A percentile compares a stretch with the other conserved stretches of the same genome.
Conservation (phyloP, 2,113 vertebrate genomes). For the Redunca redunca region DNA sequence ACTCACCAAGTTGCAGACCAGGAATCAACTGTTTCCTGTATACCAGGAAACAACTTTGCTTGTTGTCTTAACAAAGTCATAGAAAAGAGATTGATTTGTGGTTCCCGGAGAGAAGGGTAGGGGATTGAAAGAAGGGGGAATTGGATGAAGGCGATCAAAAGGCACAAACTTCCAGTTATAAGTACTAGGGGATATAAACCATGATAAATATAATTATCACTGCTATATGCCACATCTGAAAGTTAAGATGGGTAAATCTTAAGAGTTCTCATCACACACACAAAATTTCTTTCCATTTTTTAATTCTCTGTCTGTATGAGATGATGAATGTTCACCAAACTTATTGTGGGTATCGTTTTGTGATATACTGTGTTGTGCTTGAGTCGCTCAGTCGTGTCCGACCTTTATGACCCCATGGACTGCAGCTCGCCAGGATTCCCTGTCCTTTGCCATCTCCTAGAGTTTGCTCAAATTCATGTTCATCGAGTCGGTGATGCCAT, state of each 20-base stretch:
- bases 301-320: neutral
- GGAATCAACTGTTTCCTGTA: neutral
- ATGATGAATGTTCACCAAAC: neutral
- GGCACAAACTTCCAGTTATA: neutral
- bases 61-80: neutral
- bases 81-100: neutral
- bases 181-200: neutral
- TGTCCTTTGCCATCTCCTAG: neutral
- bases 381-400: accelerated
- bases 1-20: neutral
- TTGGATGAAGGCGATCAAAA: neutral
- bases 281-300: neutral
- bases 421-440: neutral
- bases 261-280: neutral
- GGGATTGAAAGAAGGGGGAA: neutral
- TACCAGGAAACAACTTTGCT: neutral
- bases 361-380: neutral
- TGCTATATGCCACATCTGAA: neutral
- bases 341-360: neutral
- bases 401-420: neutral
- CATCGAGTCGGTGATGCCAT: neutral
- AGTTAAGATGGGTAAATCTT: neutral
- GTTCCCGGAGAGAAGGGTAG: neutral
- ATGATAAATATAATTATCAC: neutral
- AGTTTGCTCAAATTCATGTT: neutral